phyloP scores from a whole-genome alignment of 2,888 invertebrate genomes.

The Trichopria drosophilae region DNA sequence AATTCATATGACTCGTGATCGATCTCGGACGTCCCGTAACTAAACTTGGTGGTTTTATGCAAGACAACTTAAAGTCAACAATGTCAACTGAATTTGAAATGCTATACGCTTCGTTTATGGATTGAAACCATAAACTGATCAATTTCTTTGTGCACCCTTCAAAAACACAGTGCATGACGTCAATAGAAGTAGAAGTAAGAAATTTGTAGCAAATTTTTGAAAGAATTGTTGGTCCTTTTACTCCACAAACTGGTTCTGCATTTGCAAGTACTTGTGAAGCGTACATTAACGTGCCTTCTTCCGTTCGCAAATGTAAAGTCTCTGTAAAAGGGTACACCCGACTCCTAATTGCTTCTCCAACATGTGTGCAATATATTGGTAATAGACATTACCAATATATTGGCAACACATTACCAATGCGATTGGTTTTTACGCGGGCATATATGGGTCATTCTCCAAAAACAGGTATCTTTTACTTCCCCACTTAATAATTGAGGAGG shows the following conservation, averaged over 20 bases:
- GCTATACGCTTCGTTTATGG: not conserved
- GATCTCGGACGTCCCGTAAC: conserved; percentile 21
- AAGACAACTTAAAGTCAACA: not conserved
- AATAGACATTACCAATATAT: too few relatives aligned
- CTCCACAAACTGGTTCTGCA: conserved; percentile 13
- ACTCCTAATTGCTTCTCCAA: too few relatives aligned
- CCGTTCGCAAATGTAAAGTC: conserved; percentile 16
- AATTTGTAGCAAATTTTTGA: conserved; percentile 20
- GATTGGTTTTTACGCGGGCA: too few relatives aligned
- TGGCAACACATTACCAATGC: too few relatives aligned
- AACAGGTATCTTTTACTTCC: too few relatives aligned
- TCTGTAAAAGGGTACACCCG: conserved; percentile 24
- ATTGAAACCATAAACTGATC: conserved; percentile 24
- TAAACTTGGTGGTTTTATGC: not conserved
- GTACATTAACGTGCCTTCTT: conserved; percentile 10
- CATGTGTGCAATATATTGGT: too few relatives aligned
- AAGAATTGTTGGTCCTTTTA: conserved; percentile 28
- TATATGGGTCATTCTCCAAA: too few relatives aligned
- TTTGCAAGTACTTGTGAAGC: conserved; percentile 19
- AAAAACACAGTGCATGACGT: conserved; percentile 32
- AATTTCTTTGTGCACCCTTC: conserved; percentile 20
- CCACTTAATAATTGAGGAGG: too few relatives aligned
- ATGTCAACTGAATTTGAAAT: not conserved
- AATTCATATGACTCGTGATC: conserved; percentile 22
- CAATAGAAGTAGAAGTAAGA: conserved; percentile 21